Evolutionary conservation across 2,113 vertebrate species (phyloP), one percentile per base, ranked within the genome.

Genomic region (Vidua macroura): DNA sequence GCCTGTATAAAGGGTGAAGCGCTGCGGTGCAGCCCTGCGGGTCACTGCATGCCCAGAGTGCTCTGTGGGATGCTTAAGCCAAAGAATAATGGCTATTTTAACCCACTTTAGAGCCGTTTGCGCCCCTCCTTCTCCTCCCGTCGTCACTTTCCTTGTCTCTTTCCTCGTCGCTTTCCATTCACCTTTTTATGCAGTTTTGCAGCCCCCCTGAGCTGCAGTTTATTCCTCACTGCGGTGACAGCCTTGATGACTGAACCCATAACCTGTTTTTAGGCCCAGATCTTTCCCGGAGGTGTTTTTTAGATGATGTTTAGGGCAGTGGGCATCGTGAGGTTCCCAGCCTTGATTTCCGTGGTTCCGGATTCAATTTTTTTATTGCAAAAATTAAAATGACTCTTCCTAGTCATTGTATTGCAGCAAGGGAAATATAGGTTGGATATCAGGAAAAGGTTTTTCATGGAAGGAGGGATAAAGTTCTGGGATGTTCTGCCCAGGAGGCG

Each of bases 31-130:
- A 18, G 82, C 46, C 8, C 25, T 2, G 67, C 4, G n/a, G 23
- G 11, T 24, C 68, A 0, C 8, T 5, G 68, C 16, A 9, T 11
- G 15, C 16, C 1, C 10, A 4, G 6, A 3, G 5, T 0, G 14
- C 51, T 35, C 21, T 13, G 5, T 3, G 39, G 35, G 35, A 7
- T 51, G 49, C 1, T 18, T 7, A 3, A 39, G 4, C 2, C n/a
- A 8, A n/a, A 27, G 18, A 14, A n/a, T 23, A 49, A 27, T 5
- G 20, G 3, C 3, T 16, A 16, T 7, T 35, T 35, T 14, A 7
- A 13, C 1, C 5, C 7, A 4, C 43, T 12, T 8, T 3, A 4
- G 16, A 9, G 6, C 4, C 15, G 10, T 8, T 52, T 6, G 1
- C 6, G 4, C 3, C 1, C 1, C 7, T 7, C 27, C 5, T 19